A percentile compares a stretch with the other conserved stretches of the same genome.
Conservation (phyloP, 2,888 invertebrate species). For the Eupsilia transversa region DNA sequence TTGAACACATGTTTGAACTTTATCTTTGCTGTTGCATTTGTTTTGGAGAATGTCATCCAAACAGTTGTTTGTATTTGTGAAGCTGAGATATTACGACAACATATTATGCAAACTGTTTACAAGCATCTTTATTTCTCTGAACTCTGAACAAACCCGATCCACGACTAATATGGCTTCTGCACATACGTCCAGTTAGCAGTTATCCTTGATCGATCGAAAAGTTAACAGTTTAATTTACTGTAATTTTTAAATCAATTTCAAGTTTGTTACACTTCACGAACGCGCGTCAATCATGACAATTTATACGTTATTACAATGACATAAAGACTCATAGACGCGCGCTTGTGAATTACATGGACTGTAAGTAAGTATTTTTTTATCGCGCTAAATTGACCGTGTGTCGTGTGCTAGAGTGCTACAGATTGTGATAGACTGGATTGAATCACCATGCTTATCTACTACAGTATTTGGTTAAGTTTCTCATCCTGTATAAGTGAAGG, state of each 20-base stretch:
- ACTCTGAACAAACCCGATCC: not conserved
- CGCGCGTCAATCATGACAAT: not conserved
- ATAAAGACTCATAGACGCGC: not conserved
- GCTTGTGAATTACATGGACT: not conserved
- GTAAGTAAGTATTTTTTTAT: not conserved
- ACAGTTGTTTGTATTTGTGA: not conserved
- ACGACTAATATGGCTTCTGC: not conserved
- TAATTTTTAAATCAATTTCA: not conserved
- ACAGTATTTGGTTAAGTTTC: conserved; percentile 30
- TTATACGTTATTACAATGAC: not conserved
- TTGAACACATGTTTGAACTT: too few relatives aligned
- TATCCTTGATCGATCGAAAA: not conserved
- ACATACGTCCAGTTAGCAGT: not conserved
- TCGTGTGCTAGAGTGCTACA: not conserved
- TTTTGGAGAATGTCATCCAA: not conserved
- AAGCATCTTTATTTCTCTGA: not conserved
- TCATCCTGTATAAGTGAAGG: conserved; percentile 15
- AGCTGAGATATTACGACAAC: conserved; percentile 2
- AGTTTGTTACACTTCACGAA: not conserved
- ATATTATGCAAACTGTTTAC: not conserved
- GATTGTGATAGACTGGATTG: not conserved
- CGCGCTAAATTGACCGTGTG: too few relatives aligned
- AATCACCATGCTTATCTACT: not conserved
- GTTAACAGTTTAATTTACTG: not conserved
- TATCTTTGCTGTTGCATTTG: too few relatives aligned